These are phyloP conservation scores for Calephelis nemesis DNA, from an alignment of 1,140 invertebrate genomes.

Conservation along the genomic window DNA sequence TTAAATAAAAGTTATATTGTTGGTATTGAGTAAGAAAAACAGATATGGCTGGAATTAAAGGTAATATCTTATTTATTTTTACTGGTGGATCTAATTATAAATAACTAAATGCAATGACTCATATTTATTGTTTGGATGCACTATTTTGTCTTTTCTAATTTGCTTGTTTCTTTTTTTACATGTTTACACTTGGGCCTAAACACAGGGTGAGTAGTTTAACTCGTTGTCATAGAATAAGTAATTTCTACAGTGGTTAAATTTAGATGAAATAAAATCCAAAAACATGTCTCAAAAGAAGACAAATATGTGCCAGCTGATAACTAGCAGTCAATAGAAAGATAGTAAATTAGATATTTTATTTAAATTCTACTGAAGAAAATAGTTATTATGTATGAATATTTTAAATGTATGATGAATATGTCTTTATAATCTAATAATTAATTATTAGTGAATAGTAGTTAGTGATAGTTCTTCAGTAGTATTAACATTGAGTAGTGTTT, in stretches of 20 bases:
- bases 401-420: constrained; percentile 6
- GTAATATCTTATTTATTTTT: constrained; percentile 31
- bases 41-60: constrained; percentile 66
- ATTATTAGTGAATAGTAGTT: background rate
- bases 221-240: background rate
- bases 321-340: too few relatives aligned
- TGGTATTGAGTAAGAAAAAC: constrained; percentile 7
- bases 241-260: background rate
- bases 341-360: too few relatives aligned
- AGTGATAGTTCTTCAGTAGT: too few relatives aligned
- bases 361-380: too few relatives aligned
- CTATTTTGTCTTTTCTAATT: background rate
- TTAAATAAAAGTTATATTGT: background rate
- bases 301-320: too few relatives aligned
- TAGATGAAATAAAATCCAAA: background rate
- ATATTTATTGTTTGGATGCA: constrained; percentile 41
- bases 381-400: too few relatives aligned
- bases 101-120: constrained; percentile 42
- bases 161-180: constrained; percentile 9
- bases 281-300: background rate
- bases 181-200: background rate
- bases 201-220: background rate
- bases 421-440: background rate
- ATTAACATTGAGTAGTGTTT: too few relatives aligned
- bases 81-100: background rate